A percentile compares a stretch with the other conserved stretches of the same genome.
These are phyloP conservation scores for Coptodon bakossiorum DNA, from an alignment of 2,113 vertebrate species.

Conservation along the genomic window DNA sequence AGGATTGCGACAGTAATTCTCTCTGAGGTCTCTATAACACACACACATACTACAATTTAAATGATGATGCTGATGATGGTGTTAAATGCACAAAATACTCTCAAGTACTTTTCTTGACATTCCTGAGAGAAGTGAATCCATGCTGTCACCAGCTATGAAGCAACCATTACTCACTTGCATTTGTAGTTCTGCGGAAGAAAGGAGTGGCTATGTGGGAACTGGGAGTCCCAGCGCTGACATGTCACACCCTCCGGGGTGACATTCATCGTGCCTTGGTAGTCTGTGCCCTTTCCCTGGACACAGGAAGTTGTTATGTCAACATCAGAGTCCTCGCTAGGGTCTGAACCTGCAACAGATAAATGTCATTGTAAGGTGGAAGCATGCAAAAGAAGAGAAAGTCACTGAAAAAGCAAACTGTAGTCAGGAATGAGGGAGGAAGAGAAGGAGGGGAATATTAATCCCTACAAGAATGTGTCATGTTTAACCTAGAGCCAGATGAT, in stretches of 20 bases:
- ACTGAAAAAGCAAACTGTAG: neutral
- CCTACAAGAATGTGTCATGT: slow-evolving; percentile 64
- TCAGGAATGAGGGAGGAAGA: neutral
- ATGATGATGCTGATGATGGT: slow-evolving; percentile 21
- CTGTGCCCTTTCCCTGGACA: slow-evolving; percentile 79
- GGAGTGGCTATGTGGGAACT: slow-evolving; percentile 89
- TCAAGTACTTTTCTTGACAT: neutral
- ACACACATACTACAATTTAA: slow-evolving; percentile 40
- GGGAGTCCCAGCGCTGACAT: slow-evolving; percentile 91
- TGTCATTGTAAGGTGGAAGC: neutral
- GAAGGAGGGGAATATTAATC: slow-evolving; percentile 48
- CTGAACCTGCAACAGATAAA: slow-evolving; percentile 26
- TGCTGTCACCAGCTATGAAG: neutral
- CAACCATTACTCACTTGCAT: slow-evolving; percentile 86
- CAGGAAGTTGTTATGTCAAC: slow-evolving; percentile 73
- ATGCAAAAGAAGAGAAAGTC: neutral
- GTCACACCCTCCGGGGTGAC: slow-evolving; percentile 84
- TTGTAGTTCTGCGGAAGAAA: slow-evolving; percentile 89
- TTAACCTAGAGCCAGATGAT: slow-evolving; percentile 61
- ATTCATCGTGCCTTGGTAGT: slow-evolving; percentile 81
- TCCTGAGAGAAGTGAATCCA: neutral
- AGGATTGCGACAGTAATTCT: slow-evolving; percentile 95
- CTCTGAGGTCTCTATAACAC: slow-evolving; percentile 81
- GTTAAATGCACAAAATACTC: neutral
- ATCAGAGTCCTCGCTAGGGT: slow-evolving; percentile 40